phyloP scores from a whole-genome alignment of 2,888 invertebrate species.

The Sylvicola fuscatus region DNA sequence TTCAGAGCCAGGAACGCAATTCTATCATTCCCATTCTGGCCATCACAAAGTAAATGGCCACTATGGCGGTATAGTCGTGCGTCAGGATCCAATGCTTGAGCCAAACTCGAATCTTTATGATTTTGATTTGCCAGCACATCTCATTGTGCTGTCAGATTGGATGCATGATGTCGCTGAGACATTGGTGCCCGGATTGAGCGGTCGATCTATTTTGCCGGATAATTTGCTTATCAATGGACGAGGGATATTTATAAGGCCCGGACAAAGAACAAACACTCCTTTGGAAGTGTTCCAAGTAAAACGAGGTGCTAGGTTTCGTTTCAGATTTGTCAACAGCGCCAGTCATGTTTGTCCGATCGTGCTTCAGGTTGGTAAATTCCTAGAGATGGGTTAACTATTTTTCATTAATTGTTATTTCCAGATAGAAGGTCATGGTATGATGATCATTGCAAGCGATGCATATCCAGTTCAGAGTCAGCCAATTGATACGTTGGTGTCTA shows the following conservation, averaged over 20 bases:
- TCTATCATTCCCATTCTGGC: conserved; percentile 49
- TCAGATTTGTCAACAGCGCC: conserved; percentile 19
- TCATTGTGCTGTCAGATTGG: conserved; percentile 60
- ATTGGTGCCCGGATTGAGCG: conserved; percentile 14
- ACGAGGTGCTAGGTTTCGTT: conserved; percentile 17
- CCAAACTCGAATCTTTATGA: conserved; percentile 36
- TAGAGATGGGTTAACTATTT: background rate
- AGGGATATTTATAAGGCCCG: conserved; percentile 9
- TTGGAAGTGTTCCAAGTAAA: conserved; percentile 6
- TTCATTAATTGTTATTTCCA: conserved; percentile 10
- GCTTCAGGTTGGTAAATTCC: conserved; percentile 13
- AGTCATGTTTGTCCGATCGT: conserved; percentile 19
- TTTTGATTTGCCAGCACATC: conserved; percentile 36
- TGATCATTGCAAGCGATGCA: conserved; percentile 20
- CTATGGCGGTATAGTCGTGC: conserved; percentile 52
- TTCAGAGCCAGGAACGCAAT: conserved; percentile 53
- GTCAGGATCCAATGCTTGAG: conserved; percentile 36
- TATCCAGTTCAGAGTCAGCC: conserved; percentile 12
- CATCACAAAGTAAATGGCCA: conserved; percentile 60
- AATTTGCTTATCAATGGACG: conserved; percentile 17
- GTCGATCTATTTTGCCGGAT: conserved; percentile 11
- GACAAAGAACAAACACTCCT: conserved; percentile 9
- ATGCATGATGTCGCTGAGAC: conserved; percentile 34
- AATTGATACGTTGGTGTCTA: conserved; percentile 15
- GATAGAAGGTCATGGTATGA: conserved; percentile 17